Evolutionary conservation across 2,888 invertebrate genomes (phyloP).

Genomic region (Resseliella maxima): DNA sequence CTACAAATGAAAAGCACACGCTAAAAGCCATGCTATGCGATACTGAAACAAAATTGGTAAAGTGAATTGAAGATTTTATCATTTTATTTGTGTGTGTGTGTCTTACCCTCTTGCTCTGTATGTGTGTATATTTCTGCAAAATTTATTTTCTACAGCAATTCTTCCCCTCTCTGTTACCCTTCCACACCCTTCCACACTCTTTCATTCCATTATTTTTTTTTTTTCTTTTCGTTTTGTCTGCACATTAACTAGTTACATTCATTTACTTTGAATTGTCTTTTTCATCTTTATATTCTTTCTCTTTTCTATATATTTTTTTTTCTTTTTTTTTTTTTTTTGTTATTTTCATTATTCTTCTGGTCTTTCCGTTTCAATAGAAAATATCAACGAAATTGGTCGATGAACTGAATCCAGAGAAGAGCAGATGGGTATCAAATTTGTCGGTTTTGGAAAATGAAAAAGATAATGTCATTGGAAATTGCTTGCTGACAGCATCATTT

Average conservation of each 20-base stretch:
- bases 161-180: background rate
- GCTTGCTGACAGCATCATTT: constrained; percentile 83
- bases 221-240: constrained; percentile 13
- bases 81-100: constrained; percentile 28
- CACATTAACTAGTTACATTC: constrained; percentile 30
- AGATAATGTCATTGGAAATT: constrained; percentile 83
- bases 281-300: background rate
- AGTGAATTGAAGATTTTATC: constrained; percentile 10
- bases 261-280: constrained; percentile 35
- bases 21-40: constrained; percentile 67
- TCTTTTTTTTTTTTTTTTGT: background rate
- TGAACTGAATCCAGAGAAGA: constrained; percentile 85
- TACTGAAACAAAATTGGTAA: constrained; percentile 67
- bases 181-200: background rate
- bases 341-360: background rate
- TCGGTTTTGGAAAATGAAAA: constrained; percentile 77
- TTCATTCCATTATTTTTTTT: too few species aligned
- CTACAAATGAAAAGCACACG: constrained; percentile 72
- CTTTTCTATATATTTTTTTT: background rate
- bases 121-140: background rate
- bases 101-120: background rate
- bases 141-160: background rate
- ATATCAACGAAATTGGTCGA: constrained; percentile 77
- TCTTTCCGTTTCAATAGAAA: background rate
- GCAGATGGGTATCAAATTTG: constrained; percentile 82